Conservation (phyloP, 1,140 invertebrate species). For the Pogonomyrmex californicus region DNA sequence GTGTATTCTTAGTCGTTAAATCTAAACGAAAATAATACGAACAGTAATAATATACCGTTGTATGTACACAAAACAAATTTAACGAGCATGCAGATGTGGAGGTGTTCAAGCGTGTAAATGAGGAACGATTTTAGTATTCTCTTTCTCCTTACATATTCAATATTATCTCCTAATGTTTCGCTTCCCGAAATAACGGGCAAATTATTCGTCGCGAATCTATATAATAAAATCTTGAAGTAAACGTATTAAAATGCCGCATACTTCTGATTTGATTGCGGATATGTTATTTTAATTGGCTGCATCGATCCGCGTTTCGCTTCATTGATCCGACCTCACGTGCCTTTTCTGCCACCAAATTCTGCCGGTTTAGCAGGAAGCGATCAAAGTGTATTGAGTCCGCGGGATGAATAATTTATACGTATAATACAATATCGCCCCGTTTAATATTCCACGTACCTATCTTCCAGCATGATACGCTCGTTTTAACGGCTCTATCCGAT, state of each 20-base stretch:
- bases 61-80: conserved; percentile 1
- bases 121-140: neutral
- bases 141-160: neutral
- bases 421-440: conserved; percentile 17
- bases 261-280: neutral
- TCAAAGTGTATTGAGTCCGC: conserved; percentile 30
- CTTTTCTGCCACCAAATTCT: neutral
- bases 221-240: neutral
- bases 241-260: neutral
- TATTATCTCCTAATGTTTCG: neutral
- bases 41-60: neutral
- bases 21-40: neutral
- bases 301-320: neutral
- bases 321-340: conserved; percentile 5
- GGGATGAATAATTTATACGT: conserved; percentile 46
- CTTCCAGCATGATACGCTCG: conserved; percentile 12
- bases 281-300: conserved; percentile 13
- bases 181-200: neutral
- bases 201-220: neutral
- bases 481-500: conserved; percentile 8
- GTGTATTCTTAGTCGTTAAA: neutral
- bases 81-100: neutral
- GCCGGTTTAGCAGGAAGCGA: conserved; percentile 24
- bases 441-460: conserved; percentile 47
- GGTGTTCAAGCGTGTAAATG: neutral